phyloP scores from a whole-genome alignment of 2,797 vertebrate genomes.

The Chaunax sp. region DNA sequence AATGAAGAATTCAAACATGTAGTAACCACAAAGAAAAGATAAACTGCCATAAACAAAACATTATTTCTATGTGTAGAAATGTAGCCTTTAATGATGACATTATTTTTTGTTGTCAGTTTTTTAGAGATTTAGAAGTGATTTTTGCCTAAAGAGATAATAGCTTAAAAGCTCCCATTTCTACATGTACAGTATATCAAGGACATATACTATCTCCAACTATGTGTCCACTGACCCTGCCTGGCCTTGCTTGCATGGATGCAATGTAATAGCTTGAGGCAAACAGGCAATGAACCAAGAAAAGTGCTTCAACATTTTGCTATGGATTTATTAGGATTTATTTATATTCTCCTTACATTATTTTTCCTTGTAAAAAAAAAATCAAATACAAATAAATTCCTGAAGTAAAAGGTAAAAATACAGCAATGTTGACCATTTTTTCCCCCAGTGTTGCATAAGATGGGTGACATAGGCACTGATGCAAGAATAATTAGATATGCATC shows the following conservation, averaged over 20 bases:
- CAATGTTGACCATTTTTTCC: slow-evolving; percentile 14
- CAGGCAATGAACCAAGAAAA: slow-evolving; percentile 19
- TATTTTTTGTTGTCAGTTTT: slow-evolving; percentile 1
- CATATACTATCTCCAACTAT: slow-evolving; percentile 27
- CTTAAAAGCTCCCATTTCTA: background rate
- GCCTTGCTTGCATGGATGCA: slow-evolving; percentile 50
- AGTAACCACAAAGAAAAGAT: background rate
- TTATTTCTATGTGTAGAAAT: background rate
- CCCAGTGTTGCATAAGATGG: slow-evolving; percentile 66
- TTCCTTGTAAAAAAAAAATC: background rate
- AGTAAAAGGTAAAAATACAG: slow-evolving; percentile 2
- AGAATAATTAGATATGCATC: slow-evolving; percentile 79
- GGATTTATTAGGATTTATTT: background rate
- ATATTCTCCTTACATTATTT: background rate
- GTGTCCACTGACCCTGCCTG: slow-evolving; percentile 39
- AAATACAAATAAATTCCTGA: background rate
- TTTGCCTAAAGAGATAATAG: background rate
- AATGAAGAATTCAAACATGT: too few relatives aligned
- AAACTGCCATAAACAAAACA: background rate
- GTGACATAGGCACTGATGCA: slow-evolving; percentile 66
- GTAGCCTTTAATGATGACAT: slow-evolving; percentile 7
- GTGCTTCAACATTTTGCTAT: slow-evolving; percentile 1
- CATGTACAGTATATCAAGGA: background rate
- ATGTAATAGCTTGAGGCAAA: slow-evolving; percentile 38
- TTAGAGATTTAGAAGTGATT: background rate